Evolutionary conservation across 64 coral and sea anemone species (phyloP), one percentile per base, ranked within the genome.

Genomic region (Montipora foliosa): DNA sequence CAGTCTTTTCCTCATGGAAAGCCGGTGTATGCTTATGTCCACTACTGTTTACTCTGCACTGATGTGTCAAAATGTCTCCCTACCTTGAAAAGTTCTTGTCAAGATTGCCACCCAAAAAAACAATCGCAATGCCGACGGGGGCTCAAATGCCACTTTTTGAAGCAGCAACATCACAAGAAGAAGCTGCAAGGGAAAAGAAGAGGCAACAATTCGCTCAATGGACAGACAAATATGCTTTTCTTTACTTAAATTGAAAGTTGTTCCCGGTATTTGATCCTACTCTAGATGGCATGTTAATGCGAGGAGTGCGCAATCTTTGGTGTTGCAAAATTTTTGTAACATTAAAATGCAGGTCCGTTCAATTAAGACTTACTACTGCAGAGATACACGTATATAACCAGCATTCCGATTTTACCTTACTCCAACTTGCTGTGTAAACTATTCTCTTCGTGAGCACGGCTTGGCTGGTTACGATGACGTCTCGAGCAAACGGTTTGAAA

Each of bases 51-150:
- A 55, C 5, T 5, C 5, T 7, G 52, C 52, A 3, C 10, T 55
- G 37, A 37, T 37, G 37, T 37, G 61, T 64, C 61, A 45, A 61
- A 47, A 15, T 46, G 37, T 48, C 8, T 49, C 45, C 15, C 49
- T 86, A 86, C 82, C 82, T 70, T 86, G 44, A 67, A 71, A 37
- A 10, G 62, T 14, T 16, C 9, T 50, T 21, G 9, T n/a, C 82
- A 10, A 86, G 8, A 86, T 71, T 66, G 44, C 47, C 82, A 86
- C 2, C 3, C 44, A 86, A 12, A 72, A 4, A 8, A 71, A 6
- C 2, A 86, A 3, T 10, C 45, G 67, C 29, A 7, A 8, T 21
- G 2, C 37, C 6, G 53, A 11, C 53, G 53, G 67, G 7, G 16
- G 47, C 66, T 12, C 44, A 47, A 8, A 14, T 5, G 19, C 6